A percentile compares a stretch with the other conserved stretches of the same genome.
Conservation (phyloP, 1,140 invertebrate species). For the Aphelenchoides fujianensis region DNA sequence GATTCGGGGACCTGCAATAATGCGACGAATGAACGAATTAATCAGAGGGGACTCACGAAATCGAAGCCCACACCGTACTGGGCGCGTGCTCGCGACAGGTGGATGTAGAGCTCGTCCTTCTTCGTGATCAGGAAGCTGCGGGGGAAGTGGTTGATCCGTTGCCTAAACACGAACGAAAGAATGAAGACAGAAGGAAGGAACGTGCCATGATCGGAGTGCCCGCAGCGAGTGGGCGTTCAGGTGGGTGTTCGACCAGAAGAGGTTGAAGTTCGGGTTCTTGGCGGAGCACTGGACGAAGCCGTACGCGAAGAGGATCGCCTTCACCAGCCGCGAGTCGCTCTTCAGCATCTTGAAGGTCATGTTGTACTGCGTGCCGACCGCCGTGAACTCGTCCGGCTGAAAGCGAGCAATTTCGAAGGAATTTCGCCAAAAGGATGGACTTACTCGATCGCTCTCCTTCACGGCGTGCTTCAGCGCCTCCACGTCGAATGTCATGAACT, state of each 20-base stretch:
- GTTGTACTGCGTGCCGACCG: slow-evolving; percentile 36
- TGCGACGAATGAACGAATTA: neutral
- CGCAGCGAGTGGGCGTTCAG: slow-evolving; percentile 27
- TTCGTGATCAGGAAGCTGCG: slow-evolving; percentile 42
- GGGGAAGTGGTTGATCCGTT: slow-evolving; percentile 48
- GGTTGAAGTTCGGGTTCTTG: slow-evolving; percentile 43
- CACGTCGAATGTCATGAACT: slow-evolving; percentile 1
- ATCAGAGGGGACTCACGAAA: slow-evolving; percentile 35
- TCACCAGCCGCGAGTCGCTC: slow-evolving; percentile 45
- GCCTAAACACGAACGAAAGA: slow-evolving; percentile 34
- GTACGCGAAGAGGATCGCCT: slow-evolving; percentile 45
- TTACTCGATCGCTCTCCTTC: too few relatives aligned
- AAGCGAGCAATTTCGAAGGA: too few relatives aligned
- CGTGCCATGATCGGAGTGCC: slow-evolving; percentile 37
- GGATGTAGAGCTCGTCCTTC: slow-evolving; percentile 43
- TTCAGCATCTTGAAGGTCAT: slow-evolving; percentile 51
- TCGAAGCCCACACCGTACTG: slow-evolving; percentile 43
- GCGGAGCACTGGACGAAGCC: slow-evolving; percentile 51
- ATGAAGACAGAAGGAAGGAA: slow-evolving; percentile 12
- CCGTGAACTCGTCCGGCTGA: slow-evolving; percentile 19
- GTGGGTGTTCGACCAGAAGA: slow-evolving; percentile 50
- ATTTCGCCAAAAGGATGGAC: too few relatives aligned
- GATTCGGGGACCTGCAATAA: slow-evolving; percentile 56
- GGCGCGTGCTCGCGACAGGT: slow-evolving; percentile 32
- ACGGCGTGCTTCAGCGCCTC: neutral